Conservation (phyloP, 2,888 invertebrate species). For the Scaptomyza reducta region DNA sequence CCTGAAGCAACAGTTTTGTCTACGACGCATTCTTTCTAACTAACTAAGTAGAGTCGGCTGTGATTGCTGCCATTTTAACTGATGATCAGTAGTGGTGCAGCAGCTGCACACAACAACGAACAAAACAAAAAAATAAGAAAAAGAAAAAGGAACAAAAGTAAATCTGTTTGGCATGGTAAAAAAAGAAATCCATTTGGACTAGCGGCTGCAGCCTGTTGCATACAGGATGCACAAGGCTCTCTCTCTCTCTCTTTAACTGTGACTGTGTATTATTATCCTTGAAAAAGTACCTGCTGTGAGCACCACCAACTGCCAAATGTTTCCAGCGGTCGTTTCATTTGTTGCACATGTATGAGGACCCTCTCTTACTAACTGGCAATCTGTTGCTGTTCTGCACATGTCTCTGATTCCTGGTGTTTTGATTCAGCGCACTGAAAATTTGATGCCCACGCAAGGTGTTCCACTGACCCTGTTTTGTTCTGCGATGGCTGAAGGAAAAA, state of each 20-base stretch:
- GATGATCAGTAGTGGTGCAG: slow-evolving; percentile 12
- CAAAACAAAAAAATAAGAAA: slow-evolving; percentile 20
- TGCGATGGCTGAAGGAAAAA: slow-evolving; percentile 4
- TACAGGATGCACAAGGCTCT: slow-evolving; percentile 49
- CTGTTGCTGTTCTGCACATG: slow-evolving; percentile 76
- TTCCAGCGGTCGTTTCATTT: slow-evolving; percentile 67
- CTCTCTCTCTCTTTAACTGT: background rate
- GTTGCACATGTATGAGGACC: slow-evolving; percentile 41
- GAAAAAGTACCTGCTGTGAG: slow-evolving; percentile 71
- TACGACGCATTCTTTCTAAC: slow-evolving; percentile 33
- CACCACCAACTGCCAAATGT: slow-evolving; percentile 63
- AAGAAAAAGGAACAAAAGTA: slow-evolving; percentile 56
- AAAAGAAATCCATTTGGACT: slow-evolving; percentile 53
- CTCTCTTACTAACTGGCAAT: slow-evolving; percentile 45
- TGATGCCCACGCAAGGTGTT: slow-evolving; percentile 73
- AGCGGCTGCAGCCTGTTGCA: slow-evolving; percentile 72
- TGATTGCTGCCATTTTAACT: slow-evolving; percentile 70
- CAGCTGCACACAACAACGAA: slow-evolving; percentile 49
- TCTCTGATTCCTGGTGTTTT: slow-evolving; percentile 50
- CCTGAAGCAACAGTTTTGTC: slow-evolving; percentile 22
- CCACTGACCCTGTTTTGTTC: slow-evolving; percentile 60
- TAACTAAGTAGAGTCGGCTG: slow-evolving; percentile 52
- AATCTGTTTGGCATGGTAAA: slow-evolving; percentile 73
- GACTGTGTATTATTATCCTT: slow-evolving; percentile 53
- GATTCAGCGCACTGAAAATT: slow-evolving; percentile 51